A percentile compares a stretch with the other conserved stretches of the same genome.
phyloP scores from a whole-genome alignment of 2,888 invertebrate genomes.

The Colostygia pectinataria region DNA sequence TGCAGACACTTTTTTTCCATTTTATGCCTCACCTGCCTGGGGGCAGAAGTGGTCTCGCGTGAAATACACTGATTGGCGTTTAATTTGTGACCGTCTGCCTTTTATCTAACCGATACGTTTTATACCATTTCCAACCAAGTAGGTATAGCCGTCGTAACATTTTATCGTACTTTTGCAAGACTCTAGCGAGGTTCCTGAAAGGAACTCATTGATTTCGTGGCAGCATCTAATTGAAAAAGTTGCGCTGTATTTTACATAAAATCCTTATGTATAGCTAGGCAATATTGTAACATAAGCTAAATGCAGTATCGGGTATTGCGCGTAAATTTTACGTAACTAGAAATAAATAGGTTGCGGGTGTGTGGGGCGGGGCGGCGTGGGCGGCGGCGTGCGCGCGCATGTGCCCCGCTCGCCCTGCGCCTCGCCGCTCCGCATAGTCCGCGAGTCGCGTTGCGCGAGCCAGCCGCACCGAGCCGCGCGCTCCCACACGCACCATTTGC shows the following conservation, averaged over 20 bases:
- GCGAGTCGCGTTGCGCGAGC: conserved; percentile 75
- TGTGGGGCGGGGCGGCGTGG: conserved; percentile 78
- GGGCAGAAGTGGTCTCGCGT: conserved; percentile 61
- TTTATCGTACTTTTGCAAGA: neutral
- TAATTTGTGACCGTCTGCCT: conserved; percentile 59
- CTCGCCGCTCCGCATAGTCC: conserved; percentile 63
- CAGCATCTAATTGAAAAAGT: conserved; percentile 24
- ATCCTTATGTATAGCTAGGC: conserved; percentile 31
- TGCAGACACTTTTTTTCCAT: conserved; percentile 64
- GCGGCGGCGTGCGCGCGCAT: conserved; percentile 74
- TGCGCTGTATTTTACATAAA: conserved; percentile 41
- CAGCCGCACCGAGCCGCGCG: conserved; percentile 63
- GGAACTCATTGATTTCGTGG: conserved; percentile 4
- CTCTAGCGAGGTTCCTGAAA: neutral
- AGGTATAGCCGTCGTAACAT: neutral
- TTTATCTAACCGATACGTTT: conserved; percentile 41
- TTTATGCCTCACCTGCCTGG: conserved; percentile 70
- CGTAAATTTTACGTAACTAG: conserved; percentile 84
- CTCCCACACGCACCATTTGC: conserved; percentile 52
- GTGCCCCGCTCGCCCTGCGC: conserved; percentile 42
- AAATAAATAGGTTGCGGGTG: conserved; percentile 83
- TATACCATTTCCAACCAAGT: neutral
- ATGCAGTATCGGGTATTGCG: conserved; percentile 81
- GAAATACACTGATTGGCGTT: conserved; percentile 71
- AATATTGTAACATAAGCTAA: conserved; percentile 67